These are phyloP conservation scores for Odocoileus virginianus DNA, from an alignment of 2,113 vertebrate genomes.

Conservation along the genomic window DNA sequence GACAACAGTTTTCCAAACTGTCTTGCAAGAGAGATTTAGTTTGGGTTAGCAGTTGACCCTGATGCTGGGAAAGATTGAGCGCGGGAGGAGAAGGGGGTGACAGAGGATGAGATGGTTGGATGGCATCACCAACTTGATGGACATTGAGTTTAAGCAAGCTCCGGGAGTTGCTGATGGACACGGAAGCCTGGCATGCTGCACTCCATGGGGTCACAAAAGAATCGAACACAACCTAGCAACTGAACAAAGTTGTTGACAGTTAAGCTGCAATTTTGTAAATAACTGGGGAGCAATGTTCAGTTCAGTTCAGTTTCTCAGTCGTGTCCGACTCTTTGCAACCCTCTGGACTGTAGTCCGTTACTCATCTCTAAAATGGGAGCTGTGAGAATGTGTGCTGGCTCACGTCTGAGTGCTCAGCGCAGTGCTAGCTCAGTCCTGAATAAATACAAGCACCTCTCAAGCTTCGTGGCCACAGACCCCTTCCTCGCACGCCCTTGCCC, in stretches of 20 bases:
- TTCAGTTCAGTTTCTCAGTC: too few species aligned
- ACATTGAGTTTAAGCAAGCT: background rate
- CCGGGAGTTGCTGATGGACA: background rate
- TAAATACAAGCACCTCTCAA: background rate
- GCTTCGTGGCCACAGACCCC: background rate
- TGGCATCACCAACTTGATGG: background rate
- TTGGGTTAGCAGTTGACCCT: background rate
- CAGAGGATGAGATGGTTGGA: background rate
- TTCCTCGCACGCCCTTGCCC: background rate
- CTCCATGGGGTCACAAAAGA: background rate
- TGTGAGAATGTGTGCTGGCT: background rate
- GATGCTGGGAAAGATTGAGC: background rate
- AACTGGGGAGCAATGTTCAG: background rate
- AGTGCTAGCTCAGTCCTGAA: background rate
- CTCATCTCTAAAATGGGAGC: background rate
- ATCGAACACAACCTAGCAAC: background rate
- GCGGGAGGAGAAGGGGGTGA: background rate
- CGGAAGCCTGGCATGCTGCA: background rate
- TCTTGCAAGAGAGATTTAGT: background rate
- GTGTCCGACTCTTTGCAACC: background rate
- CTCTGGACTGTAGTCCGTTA: background rate
- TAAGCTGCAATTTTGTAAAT: background rate
- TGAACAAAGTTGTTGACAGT: background rate
- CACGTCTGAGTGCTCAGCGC: background rate
- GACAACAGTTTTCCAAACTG: background rate